Percentiles rank a stretch among this genome's conserved stretches.
Evolutionary conservation across 2,113 vertebrate genomes (phyloP).

Genomic region (Brachyistius frenatus): DNA sequence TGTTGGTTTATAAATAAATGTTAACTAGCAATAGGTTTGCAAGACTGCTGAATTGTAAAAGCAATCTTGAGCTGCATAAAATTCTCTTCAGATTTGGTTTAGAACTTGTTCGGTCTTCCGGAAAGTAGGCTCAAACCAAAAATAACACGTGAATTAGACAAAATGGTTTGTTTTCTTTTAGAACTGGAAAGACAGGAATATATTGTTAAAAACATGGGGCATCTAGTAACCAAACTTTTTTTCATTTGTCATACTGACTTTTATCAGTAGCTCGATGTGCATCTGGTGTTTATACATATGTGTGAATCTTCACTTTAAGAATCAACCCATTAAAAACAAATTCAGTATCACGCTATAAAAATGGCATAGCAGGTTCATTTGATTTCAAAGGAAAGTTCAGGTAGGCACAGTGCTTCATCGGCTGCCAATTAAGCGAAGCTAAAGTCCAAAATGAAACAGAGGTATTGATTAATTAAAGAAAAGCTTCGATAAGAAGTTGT

Average conservation of each 20-base stretch:
- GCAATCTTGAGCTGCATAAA: background rate
- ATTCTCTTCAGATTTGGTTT: too few species aligned
- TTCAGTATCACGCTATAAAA: constrained; percentile 2
- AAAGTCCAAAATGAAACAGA: constrained; percentile 44
- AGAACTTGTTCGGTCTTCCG: background rate
- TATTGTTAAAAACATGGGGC: too few species aligned
- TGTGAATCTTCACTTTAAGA: background rate
- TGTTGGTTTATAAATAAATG: background rate
- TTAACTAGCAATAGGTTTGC: background rate
- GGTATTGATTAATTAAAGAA: constrained; percentile 39
- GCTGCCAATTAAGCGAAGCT: constrained; percentile 45
- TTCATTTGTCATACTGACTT: background rate
- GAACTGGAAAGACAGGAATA: too few species aligned
- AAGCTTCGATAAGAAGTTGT: constrained; percentile 15
- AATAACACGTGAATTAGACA: too few species aligned
- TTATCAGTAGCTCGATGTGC: background rate
- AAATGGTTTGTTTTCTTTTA: too few species aligned
- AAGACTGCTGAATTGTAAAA: background rate
- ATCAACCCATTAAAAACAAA: constrained; percentile 2
- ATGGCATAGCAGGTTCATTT: constrained; percentile 1
- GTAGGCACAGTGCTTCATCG: constrained; percentile 25
- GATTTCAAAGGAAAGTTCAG: constrained; percentile 40
- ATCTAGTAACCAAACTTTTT: too few species aligned
- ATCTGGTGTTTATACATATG: background rate
- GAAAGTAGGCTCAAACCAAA: too few species aligned